Percentiles rank a stretch among this genome's conserved stretches.
Evolutionary conservation across 2,797 vertebrate species (phyloP).

Genomic region (Leucoraja ocellata): DNA sequence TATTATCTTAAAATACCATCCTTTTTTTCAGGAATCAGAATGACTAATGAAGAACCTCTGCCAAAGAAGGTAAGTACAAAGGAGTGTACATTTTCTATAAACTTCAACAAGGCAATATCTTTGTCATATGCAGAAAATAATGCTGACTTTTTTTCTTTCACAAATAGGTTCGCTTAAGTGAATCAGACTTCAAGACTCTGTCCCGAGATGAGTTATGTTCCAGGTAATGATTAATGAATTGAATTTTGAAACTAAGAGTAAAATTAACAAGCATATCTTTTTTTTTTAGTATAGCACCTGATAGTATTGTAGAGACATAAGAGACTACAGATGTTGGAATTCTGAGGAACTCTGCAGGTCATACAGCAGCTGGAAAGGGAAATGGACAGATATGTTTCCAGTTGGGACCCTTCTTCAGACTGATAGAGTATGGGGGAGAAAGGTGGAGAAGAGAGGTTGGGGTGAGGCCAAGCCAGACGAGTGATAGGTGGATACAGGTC

Average conservation of each 20-base stretch:
- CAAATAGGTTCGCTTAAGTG: slow-evolving; percentile 87
- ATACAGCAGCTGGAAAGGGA: no score
- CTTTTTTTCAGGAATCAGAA: slow-evolving; percentile 67
- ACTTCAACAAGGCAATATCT: slow-evolving; percentile 39
- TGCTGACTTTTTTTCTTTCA: slow-evolving; percentile 41
- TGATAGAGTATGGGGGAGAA: no score
- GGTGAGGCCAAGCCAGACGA: no score
- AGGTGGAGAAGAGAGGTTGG: no score
- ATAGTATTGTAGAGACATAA: no score
- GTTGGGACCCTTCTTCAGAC: no score
- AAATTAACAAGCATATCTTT: neutral
- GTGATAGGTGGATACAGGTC: no score
- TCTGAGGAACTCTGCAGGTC: no score
- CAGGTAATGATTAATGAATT: slow-evolving; percentile 62
- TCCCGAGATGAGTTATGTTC: slow-evolving; percentile 89
- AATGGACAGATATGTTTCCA: no score
- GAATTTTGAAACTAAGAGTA: neutral
- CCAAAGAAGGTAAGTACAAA: slow-evolving; percentile 82
- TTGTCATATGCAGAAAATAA: neutral
- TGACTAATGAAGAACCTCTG: slow-evolving; percentile 99
- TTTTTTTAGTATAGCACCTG: neutral
- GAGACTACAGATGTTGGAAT: no score
- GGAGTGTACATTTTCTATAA: no score
- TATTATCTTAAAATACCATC: slow-evolving; percentile 11
- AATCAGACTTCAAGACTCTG: slow-evolving; percentile 96